A percentile compares a stretch with the other conserved stretches of the same genome.
These are phyloP conservation scores for Serilophus lunatus DNA, from an alignment of 2,113 vertebrate genomes.

Conservation along the genomic window DNA sequence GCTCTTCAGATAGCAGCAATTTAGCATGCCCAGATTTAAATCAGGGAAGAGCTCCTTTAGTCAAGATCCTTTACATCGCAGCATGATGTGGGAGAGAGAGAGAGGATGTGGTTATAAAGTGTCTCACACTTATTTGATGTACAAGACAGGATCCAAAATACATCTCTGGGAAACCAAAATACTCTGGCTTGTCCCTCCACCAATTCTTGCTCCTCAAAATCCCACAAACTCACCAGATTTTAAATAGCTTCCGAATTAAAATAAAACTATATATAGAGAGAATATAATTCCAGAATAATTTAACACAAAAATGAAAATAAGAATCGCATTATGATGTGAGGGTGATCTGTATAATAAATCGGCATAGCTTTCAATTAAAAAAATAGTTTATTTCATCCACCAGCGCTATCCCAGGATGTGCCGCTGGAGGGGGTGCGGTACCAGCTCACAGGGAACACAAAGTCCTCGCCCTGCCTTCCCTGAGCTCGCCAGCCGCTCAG, in stretches of 20 bases:
- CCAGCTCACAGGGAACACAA: background rate
- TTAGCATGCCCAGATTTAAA: background rate
- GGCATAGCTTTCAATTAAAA: background rate
- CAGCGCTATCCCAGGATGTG: background rate
- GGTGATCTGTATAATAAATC: background rate
- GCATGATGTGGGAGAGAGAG: background rate
- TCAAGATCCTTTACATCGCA: background rate
- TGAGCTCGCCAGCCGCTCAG: no score
- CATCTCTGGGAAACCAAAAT: background rate
- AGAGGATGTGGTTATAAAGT: background rate
- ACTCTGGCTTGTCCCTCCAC: background rate
- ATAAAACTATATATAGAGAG: background rate
- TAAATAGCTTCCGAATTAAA: background rate
- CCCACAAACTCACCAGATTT: background rate
- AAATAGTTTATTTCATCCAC: background rate
- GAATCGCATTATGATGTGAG: background rate
- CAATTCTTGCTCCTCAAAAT: background rate
- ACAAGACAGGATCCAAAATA: background rate
- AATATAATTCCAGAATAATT: background rate
- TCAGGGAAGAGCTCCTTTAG: background rate
- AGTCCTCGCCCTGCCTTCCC: no score
- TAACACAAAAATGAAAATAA: background rate
- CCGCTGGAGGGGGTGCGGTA: constrained; percentile 23
- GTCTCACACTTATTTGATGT: no score
- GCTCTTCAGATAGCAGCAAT: background rate